Base-by-base conservation (phyloP, 2,797 vertebrate genomes). In the Hozukius guyotensis region DNA sequence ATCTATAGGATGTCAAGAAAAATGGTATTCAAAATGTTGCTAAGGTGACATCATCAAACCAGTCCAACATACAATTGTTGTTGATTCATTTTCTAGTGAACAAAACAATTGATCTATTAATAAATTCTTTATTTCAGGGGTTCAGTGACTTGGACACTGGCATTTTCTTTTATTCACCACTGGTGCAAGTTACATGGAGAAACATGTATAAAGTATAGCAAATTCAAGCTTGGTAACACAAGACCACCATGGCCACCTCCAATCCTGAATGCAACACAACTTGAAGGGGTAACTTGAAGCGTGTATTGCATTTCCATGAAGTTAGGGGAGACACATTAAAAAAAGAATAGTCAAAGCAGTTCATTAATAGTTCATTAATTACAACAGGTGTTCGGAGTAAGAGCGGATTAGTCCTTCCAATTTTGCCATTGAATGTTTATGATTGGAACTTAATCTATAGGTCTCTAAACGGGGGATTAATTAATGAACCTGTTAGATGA, bases 381-480 rank as follows among this genome's bases (percentile, higher is more conserved):
- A 46, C 20, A 60, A 25, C 34, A 57, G 7, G 14, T 65, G 57
- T 16, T 56, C 16, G 25, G 13, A 31, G 36, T 53, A 18, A 74
- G 24, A 60, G 49, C 13, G 59, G 57, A 69, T 59, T 36, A 68
- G 29, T 3, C 24, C 38, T 61, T 72, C 29, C 32, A 75, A 34
- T 61, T 60, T 73, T 69, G 52, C 59, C 64, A 64, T 82, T 56
- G 71, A 73, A 82, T 77, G 63, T 74, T 64, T 22, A 59, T 63
- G 36, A 60, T 24, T 38, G 36, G 52, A 75, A 65, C n/a, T 55
- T 46, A 67, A 56, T 61, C 16, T 68, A 55, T 36, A 22, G n/a
- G 24, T 56, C 20, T 52, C 42, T 63, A n/a, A 59, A 52, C 18
- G 16, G 12, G 38, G 38, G 5, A 42, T 42, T 75, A 12, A 59